Base-by-base conservation (phyloP, 2,113 vertebrate genomes). In the Aegypius monachus region DNA sequence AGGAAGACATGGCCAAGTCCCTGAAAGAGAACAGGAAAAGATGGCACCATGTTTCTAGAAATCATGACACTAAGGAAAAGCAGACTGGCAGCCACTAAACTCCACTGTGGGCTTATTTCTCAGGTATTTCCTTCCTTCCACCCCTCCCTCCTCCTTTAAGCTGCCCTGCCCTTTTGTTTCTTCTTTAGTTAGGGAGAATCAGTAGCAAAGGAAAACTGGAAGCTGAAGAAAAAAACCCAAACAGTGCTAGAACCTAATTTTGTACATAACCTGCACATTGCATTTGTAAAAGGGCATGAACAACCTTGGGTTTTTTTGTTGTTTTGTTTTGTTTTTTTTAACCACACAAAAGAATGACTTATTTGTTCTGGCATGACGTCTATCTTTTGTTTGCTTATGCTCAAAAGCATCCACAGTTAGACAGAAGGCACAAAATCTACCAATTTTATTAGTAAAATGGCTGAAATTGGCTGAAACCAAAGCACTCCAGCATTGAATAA, bases 371-470 rank as follows among this genome's bases (percentile, higher is more conserved):
- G 38, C 45, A 77, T 55, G 48, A 79, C 16, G 81, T 78, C 59
- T 62, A 4, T 29, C 43, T 77, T 90, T 47, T 88, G 38, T 67
- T 83, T 94, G 65, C 53, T 65, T 58, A 89, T n/a, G 53, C 63
- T 86, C 50, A 88, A 84, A 82, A 86, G 52, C 45, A 89, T 21
- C 27, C 48, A 72, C 2, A 2, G 31, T 53, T 91, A 95, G 73
- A 91, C 6, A 72, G 42, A 88, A 81, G 31, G 45, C 63, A 93
- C 17, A 91, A 96, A 95, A 85, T 45, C 48, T 83, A 96, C 34
- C 20, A 9, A 22, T 59, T 78, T 81, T 83, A 80, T 53, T 78
- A 86, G 79, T 70, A 84, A 94, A 86, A 89, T 29, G 20, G 31
- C 29, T 13, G 4, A 88, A 86, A 88, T n/a, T 52, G 50, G 50